Evolutionary conservation across 2,113 vertebrate species (phyloP), one percentile per base, ranked within the genome.

Genomic region (Aptenodytes forsteri): DNA sequence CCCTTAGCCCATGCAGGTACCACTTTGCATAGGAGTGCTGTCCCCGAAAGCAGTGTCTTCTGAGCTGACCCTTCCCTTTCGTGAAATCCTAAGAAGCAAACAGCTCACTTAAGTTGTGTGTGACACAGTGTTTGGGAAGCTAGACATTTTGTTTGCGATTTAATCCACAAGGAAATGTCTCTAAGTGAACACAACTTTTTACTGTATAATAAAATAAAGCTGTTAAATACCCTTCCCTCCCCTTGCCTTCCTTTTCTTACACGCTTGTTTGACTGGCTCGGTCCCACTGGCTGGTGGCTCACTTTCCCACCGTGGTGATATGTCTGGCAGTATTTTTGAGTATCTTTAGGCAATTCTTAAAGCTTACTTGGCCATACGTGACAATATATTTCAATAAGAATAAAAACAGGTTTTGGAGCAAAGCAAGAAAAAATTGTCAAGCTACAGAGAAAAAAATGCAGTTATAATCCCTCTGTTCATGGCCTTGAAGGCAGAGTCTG

Each of bases 401-500:
- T 8, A 54, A 93, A 95, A 82, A 5, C 50, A 82, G 52, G 19
- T 27, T 80, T 90, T 76, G 71, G 71, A 93, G 89, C 52, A 87
- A 64, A 59, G 52, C 22, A 78, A 67, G 58, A 56, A 79, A 76
- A 83, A 19, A 32, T 8, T 58, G 62, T 56, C 78, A 83, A 77
- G 66, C 22, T 82, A n/a, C 58, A 42, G 78, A 90, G 77, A 91
- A 87, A 81, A 89, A 83, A 66, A 3, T 18, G n/a, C 3, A 3
- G 66, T 90, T 93, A 17, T 93, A 95, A 91, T 93, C 66, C 46
- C 64, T 59, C 52, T 73, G 82, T 78, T 83, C 46, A 11, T 17
- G 82, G 91, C 89, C 87, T 86, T 4, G 29, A 36, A 94, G 92
- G 84, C 87, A 96, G 78, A 89, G 71, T 23, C 84, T 91, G 87